A percentile compares a stretch with the other conserved stretches of the same genome.
These are phyloP conservation scores for rat (Rattus norvegicus) DNA, from an alignment of 2,113 vertebrate genomes.

Conservation along the genomic window DNA sequence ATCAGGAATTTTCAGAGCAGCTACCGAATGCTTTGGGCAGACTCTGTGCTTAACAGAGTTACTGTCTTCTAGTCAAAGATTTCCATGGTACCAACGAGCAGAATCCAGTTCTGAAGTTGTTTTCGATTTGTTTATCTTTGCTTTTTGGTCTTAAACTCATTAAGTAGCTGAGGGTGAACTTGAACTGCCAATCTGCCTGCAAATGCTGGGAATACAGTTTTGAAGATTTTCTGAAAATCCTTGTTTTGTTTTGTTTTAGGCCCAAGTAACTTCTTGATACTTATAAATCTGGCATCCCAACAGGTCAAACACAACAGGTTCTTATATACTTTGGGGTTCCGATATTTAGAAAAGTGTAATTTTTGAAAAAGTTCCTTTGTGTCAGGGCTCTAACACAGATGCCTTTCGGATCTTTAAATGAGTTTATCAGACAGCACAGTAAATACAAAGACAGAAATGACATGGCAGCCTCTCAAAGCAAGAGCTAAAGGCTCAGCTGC, in stretches of 20 bases:
- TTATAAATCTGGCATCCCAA: slow-evolving; percentile 43
- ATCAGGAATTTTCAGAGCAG: slow-evolving; percentile 58
- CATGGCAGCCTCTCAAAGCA: slow-evolving; percentile 48
- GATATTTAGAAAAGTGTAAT: slow-evolving; percentile 54
- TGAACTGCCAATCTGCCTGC: not conserved
- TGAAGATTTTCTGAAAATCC: not conserved
- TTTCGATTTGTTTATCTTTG: not conserved
- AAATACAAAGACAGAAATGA: slow-evolving; percentile 58
- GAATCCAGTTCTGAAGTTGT: slow-evolving; percentile 66
- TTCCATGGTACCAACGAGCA: slow-evolving; percentile 40
- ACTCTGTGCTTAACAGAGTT: slow-evolving; percentile 41
- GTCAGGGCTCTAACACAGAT: slow-evolving; percentile 28
- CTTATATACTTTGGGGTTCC: slow-evolving; percentile 27
- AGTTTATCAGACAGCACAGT: slow-evolving; percentile 32
- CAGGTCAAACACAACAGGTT: not conserved
- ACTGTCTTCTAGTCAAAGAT: slow-evolving; percentile 61
- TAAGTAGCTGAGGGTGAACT: not conserved
- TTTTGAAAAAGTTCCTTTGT: slow-evolving; percentile 58
- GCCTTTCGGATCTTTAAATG: slow-evolving; percentile 47
- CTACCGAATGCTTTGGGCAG: slow-evolving; percentile 45
- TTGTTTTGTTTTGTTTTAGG: slow-evolving; percentile 56
- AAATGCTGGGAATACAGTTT: not conserved
- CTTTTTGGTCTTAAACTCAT: not conserved
- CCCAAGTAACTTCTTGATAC: slow-evolving; percentile 37
- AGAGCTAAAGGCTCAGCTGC: slow-evolving; percentile 37